phyloP scores from a whole-genome alignment of 2,113 vertebrate genomes.

The Galeopterus variegatus region DNA sequence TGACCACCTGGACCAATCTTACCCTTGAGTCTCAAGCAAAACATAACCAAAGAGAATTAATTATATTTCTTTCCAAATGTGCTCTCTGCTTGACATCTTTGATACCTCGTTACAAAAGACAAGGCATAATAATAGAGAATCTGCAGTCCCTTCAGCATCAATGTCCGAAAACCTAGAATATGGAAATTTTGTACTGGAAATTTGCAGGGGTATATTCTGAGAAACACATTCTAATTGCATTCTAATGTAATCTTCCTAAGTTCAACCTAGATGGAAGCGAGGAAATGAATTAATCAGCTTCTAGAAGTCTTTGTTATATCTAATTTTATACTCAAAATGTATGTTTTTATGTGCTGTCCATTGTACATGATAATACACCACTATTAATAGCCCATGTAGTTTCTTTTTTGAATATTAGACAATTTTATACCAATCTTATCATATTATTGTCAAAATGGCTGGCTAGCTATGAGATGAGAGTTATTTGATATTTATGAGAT shows the following conservation, averaged over 20 bases:
- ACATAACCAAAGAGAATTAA: neutral
- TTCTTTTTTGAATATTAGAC: constrained; percentile 6
- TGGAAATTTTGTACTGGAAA: neutral
- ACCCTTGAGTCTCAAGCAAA: neutral
- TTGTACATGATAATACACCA: neutral
- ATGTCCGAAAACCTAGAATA: neutral
- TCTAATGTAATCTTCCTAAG: neutral
- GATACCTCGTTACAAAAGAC: neutral
- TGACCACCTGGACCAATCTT: neutral
- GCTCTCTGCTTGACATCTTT: neutral
- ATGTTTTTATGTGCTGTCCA: neutral
- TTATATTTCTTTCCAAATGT: neutral
- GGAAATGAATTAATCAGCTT: neutral
- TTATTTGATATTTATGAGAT: neutral
- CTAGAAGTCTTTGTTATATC: neutral
- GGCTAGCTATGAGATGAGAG: neutral
- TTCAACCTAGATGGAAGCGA: neutral
- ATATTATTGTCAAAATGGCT: neutral
- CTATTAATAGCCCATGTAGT: neutral
- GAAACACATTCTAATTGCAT: neutral
- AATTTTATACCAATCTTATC: neutral
- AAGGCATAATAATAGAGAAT: neutral
- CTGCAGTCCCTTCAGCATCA: neutral
- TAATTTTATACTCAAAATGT: constrained; percentile 8
- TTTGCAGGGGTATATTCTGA: neutral